These are phyloP conservation scores for Drosophila truncata DNA, from an alignment of 1,140 invertebrate species.

Conservation along the genomic window DNA sequence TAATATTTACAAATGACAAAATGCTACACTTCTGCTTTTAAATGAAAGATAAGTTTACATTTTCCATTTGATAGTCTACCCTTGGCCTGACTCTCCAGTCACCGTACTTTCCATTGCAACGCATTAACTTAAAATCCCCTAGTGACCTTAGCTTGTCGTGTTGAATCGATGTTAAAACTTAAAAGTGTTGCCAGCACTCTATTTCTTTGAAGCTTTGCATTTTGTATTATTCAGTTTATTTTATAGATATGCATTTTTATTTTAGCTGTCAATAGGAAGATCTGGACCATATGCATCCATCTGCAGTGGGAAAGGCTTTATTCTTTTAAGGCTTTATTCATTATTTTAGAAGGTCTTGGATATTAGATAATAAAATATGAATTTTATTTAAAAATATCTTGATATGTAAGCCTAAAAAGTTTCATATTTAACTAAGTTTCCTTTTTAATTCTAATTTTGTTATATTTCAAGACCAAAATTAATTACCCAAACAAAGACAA, in stretches of 20 bases:
- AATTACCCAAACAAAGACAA: no score
- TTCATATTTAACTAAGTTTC: neutral
- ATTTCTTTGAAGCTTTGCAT: conserved; percentile 12
- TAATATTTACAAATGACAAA: neutral
- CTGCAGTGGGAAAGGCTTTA: neutral
- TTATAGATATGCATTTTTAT: neutral
- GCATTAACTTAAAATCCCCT: conserved; percentile 27
- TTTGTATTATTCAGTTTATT: conserved; percentile 7
- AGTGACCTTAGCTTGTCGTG: conserved; percentile 60
- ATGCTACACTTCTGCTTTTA: neutral
- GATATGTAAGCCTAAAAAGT: neutral
- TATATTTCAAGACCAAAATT: neutral
- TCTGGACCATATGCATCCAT: conserved; percentile 1
- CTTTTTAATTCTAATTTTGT: neutral
- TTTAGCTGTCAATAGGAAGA: neutral
- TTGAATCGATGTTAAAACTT: conserved; percentile 54
- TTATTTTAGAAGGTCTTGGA: no score
- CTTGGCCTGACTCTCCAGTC: conserved; percentile 1
- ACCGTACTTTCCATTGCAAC: conserved; percentile 9
- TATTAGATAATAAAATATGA: neutral
- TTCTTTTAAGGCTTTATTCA: no score
- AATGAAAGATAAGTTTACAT: neutral
- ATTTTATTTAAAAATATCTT: neutral
- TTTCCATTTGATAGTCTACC: neutral
- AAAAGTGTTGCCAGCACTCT: conserved; percentile 35